phyloP scores from a whole-genome alignment of 1,140 invertebrate species.

The Prorops nasuta region DNA sequence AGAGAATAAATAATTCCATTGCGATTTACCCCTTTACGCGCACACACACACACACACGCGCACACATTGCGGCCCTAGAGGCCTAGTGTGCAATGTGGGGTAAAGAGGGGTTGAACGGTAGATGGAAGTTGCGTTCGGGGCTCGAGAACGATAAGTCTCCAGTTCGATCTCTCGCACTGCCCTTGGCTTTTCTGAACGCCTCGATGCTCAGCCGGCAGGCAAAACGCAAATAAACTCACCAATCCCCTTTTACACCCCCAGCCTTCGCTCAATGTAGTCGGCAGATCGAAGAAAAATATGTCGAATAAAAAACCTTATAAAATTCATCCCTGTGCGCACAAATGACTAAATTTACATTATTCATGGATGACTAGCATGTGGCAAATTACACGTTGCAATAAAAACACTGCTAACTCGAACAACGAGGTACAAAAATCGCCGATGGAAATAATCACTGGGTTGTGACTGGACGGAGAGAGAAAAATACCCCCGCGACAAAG shows the following conservation, averaged over 20 bases:
- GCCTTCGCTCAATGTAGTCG: slow-evolving; percentile 9
- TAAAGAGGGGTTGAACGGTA: background rate
- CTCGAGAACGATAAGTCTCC: slow-evolving; percentile 24
- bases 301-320: no score
- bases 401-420: no score
- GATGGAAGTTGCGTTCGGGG: background rate
- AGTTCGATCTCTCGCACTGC: slow-evolving; percentile 23
- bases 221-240: slow-evolving; percentile 51
- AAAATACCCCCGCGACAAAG: background rate
- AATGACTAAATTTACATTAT: no score
- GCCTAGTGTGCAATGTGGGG: slow-evolving; percentile 13
- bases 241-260: slow-evolving; percentile 3
- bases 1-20: slow-evolving; percentile 45
- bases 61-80: slow-evolving; percentile 18
- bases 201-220: slow-evolving; percentile 50
- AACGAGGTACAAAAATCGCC: no score
- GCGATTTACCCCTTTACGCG: slow-evolving; percentile 41
- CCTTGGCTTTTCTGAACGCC: slow-evolving; percentile 30
- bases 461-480: slow-evolving; percentile 5
- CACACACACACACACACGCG: slow-evolving; percentile 16
- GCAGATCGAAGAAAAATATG: slow-evolving; percentile 51
- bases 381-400: no score
- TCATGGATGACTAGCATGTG: no score
- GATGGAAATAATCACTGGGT: no score
- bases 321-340: no score